Evolutionary conservation across 1,140 invertebrate genomes (phyloP).

Genomic region (Orius insidiosus): DNA sequence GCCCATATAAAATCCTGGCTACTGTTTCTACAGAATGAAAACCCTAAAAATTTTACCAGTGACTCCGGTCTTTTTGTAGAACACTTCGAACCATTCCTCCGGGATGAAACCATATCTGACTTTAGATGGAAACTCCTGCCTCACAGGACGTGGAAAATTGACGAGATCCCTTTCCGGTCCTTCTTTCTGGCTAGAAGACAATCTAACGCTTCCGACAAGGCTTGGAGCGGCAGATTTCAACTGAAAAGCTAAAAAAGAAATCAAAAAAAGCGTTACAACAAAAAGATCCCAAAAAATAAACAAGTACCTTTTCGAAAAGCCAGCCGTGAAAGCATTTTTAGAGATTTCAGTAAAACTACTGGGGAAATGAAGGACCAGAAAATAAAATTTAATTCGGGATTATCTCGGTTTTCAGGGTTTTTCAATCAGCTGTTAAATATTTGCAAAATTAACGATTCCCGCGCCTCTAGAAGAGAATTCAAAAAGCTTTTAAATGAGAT

Average conservation of each 20-base stretch:
- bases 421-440: too few relatives aligned
- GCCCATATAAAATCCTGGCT: too few relatives aligned
- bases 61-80: constrained; percentile 89
- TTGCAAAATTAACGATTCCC: too few relatives aligned
- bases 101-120: constrained; percentile 77
- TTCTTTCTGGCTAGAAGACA: constrained; percentile 1
- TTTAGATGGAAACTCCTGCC: constrained; percentile 45
- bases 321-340: constrained; percentile 14
- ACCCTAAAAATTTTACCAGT: constrained; percentile 41
- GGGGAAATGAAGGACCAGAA: too few relatives aligned
- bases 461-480: too few relatives aligned
- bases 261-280: not conserved
- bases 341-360: too few relatives aligned
- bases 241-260: constrained; percentile 9
- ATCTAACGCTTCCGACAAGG: not conserved
- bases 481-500: too few relatives aligned
- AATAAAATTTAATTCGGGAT: too few relatives aligned
- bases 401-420: too few relatives aligned
- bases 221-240: constrained; percentile 8
- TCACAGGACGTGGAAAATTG: constrained; percentile 49
- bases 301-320: constrained; percentile 13
- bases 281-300: not conserved
- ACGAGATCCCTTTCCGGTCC: constrained; percentile 34
- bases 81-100: constrained; percentile 85
- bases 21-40: too few relatives aligned